phyloP scores from a whole-genome alignment of 2,888 invertebrate genomes.

The Athalia circularis region DNA sequence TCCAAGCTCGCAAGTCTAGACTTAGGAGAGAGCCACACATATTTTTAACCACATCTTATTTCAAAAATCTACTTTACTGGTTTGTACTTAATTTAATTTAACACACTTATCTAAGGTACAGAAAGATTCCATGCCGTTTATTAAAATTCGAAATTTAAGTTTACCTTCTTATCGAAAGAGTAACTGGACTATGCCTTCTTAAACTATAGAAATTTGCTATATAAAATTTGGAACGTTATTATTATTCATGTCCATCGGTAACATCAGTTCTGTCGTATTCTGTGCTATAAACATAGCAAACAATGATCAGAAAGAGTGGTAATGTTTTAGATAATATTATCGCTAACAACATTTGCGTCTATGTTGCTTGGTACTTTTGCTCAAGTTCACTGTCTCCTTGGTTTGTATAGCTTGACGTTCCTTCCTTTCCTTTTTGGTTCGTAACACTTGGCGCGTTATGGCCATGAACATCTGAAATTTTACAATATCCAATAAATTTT shows the following conservation, averaged over 20 bases:
- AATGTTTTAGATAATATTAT: conserved; percentile 47
- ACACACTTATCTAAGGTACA: conserved; percentile 38
- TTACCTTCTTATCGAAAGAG: conserved; percentile 40
- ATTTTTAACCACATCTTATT: conserved; percentile 57
- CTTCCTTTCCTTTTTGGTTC: conserved; percentile 88
- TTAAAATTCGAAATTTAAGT: conserved; percentile 44
- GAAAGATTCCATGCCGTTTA: conserved; percentile 22
- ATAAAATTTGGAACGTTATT: conserved; percentile 43
- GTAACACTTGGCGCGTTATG: conserved; percentile 87
- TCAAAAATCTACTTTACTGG: conserved; percentile 56
- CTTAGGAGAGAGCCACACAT: conserved; percentile 54
- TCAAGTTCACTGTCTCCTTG: conserved; percentile 83
- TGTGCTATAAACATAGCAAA: conserved; percentile 37
- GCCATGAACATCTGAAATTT: conserved; percentile 81
- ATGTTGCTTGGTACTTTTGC: conserved; percentile 79
- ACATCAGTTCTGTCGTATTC: conserved; percentile 39
- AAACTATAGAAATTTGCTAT: conserved; percentile 45
- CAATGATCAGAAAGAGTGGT: conserved; percentile 27
- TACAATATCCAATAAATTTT: neutral
- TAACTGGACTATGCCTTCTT: conserved; percentile 29
- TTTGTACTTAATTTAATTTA: conserved; percentile 51
- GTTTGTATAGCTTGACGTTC: conserved; percentile 83
- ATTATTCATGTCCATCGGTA: conserved; percentile 42
- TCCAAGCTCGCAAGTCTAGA: conserved; percentile 45
- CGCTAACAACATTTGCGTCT: conserved; percentile 73